Evolutionary conservation across 1,140 invertebrate genomes (phyloP).

Genomic region (Elymnias hypermnestra): DNA sequence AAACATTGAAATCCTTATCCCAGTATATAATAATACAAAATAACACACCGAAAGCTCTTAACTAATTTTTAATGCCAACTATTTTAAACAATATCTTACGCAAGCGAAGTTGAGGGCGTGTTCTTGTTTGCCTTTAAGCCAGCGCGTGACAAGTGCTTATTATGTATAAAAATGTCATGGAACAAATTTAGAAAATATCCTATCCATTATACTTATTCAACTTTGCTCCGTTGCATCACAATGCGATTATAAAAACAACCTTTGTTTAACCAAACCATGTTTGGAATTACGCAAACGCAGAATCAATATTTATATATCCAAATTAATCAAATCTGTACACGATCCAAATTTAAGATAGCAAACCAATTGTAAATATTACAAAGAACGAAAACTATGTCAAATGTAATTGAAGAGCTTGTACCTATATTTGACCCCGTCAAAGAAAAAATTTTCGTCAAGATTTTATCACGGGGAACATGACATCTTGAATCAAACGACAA

Average conservation of each 20-base stretch:
- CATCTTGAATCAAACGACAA: conserved; percentile 67
- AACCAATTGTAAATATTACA: conserved; percentile 31
- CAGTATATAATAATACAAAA: too few species aligned
- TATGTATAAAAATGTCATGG: too few species aligned
- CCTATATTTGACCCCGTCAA: conserved; percentile 57
- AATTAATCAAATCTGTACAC: conserved; percentile 37
- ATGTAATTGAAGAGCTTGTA: conserved; percentile 62
- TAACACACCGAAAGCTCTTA: too few species aligned
- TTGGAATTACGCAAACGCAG: conserved; percentile 20
- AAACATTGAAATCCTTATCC: too few species aligned
- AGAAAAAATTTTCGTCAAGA: conserved; percentile 65
- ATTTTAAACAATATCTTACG: too few species aligned
- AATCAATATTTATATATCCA: conserved; percentile 19
- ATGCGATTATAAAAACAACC: background rate
- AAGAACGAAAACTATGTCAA: conserved; percentile 48
- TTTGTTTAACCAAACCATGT: background rate
- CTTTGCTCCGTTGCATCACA: background rate
- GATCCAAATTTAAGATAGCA: conserved; percentile 38
- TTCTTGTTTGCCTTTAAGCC: too few species aligned
- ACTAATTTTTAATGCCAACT: too few species aligned
- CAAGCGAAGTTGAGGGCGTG: too few species aligned
- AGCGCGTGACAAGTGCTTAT: too few species aligned
- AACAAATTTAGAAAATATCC: too few species aligned
- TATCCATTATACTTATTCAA: background rate
- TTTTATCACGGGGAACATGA: conserved; percentile 61